These are phyloP conservation scores for Scatophagus argus DNA, from an alignment of 2,113 vertebrate species.

Conservation along the genomic window DNA sequence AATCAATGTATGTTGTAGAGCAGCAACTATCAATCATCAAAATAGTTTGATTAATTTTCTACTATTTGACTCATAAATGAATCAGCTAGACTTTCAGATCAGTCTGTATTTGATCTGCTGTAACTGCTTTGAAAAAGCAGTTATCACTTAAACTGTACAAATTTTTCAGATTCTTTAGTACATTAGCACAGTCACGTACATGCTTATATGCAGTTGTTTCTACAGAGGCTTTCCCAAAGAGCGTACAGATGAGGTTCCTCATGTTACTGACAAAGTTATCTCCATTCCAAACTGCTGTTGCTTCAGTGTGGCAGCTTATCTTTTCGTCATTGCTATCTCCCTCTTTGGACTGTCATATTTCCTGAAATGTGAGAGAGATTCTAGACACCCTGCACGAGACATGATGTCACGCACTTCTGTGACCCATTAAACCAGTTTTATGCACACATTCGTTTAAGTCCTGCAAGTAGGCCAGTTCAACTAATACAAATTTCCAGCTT, in stretches of 20 bases:
- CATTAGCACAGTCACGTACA: neutral
- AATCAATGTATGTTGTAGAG: neutral
- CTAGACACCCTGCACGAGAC: slow-evolving; percentile 26
- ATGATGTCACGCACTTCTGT: slow-evolving; percentile 42
- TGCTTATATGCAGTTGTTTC: neutral
- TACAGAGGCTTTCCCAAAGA: neutral
- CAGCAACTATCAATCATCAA: neutral
- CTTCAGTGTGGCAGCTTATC: neutral
- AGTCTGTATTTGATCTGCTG: neutral
- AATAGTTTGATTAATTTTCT: neutral
- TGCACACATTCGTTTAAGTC: slow-evolving; percentile 32
- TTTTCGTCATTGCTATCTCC: neutral
- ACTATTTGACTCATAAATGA: neutral
- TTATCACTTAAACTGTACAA: neutral
- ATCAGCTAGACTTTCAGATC: neutral
- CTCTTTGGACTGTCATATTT: neutral
- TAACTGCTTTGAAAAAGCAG: neutral
- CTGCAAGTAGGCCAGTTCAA: slow-evolving; percentile 68
- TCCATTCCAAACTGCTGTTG: neutral
- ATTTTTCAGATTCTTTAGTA: neutral
- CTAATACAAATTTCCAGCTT: slow-evolving; percentile 62
- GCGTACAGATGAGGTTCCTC: neutral
- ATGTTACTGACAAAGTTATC: neutral
- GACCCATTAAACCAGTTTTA: slow-evolving; percentile 55
- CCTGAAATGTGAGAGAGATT: slow-evolving; percentile 41